Base-by-base conservation (phyloP, 2,888 invertebrate species). In the Lysandra bellargus region DNA sequence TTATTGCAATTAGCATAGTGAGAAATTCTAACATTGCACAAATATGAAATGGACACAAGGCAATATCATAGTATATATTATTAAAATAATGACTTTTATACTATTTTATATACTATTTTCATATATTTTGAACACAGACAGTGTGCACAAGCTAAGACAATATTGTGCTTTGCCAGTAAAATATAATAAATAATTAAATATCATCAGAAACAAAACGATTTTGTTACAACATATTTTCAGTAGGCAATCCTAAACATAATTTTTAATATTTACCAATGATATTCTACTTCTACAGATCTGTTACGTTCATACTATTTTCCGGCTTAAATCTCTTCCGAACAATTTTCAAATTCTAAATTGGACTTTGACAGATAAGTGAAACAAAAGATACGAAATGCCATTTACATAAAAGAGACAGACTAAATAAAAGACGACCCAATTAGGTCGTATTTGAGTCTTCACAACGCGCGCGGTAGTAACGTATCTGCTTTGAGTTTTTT, bases 21-120 rank as follows among this genome's bases (percentile, higher is more conserved):
- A 64, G 64, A 69, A 4, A 69, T 69, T 69, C 17, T 64, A 64
- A 64, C 64, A 64, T 33, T 64, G 64, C 64, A 30, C 64, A 64
- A 64, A 64, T 30, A 64, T 61, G 61, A 61, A 61, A n/a, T 64
- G 30, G 64, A 30, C 64, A 64, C 1, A 64, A 64, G 30, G 30
- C 12, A 64, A 30, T 30, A 64, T 44, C 0, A 2, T 49, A 49
- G 9, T 33, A 23, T 23, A 23, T 23, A 23, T 64, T 12, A 64
- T 64, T 64, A 33, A 5, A 23, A 69, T 12, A 14, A 33, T 69
- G 37, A 37, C 2, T 33, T 33, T 4, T 5, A 64, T 64, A 9
- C 30, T 3, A 9, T 9, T 30, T 33, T 33, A 1, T 5, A 64
- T 64, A 9, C 30, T 3, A 9, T 9, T 30, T 23, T 64, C 7